Base-by-base conservation (phyloP, 1,140 invertebrate genomes). In the Lucilia cuprina region DNA sequence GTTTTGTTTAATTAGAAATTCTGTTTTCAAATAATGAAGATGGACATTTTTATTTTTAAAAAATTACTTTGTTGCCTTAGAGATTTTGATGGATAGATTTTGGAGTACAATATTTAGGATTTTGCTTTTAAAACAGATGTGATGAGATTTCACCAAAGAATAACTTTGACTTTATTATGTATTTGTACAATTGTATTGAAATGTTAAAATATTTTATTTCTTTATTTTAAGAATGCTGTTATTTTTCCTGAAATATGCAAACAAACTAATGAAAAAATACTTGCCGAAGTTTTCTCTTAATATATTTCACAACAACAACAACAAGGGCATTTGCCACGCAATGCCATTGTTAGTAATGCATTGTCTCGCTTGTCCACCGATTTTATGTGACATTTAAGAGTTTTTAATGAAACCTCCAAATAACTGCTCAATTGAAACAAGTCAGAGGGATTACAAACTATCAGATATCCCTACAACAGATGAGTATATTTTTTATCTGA, bases 301-400 rank as follows among this genome's bases (percentile, higher is more conserved):
- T 70, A 70, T 25, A 70, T 19, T 70, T 70, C 5, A 70, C 21
- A 2, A 9, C 19, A 7, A 4, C 19, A 7, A 4, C 21, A n/a
- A n/a, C 65, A 70, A 70, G 65, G 65, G 65, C 25, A 70, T 70
- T 70, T 70, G 12, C 65, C 65, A 70, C 65, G 65, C 65, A 70
- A 30, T 70, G 19, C 21, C 65, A 70, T 70, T 70, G 65, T 25
- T 70, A n/a, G 21, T 30, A 30, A 30, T 30, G 25, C 65, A 70
- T 70, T 70, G 65, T 70, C 65, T 70, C 25, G 65, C 25, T 70
- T 25, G 65, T 70, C 25, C 19, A 7, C 2, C 10, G 65, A 70
- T 70, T 70, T 70, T 70, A 70, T 70, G 65, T 70, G 65, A 70
- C 65, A 70, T 70, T 70, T 70, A 70, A 70, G 65, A 70, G 65